These are phyloP conservation scores for Bombyx huttoni DNA, from an alignment of 2,888 invertebrate genomes.

Conservation along the genomic window DNA sequence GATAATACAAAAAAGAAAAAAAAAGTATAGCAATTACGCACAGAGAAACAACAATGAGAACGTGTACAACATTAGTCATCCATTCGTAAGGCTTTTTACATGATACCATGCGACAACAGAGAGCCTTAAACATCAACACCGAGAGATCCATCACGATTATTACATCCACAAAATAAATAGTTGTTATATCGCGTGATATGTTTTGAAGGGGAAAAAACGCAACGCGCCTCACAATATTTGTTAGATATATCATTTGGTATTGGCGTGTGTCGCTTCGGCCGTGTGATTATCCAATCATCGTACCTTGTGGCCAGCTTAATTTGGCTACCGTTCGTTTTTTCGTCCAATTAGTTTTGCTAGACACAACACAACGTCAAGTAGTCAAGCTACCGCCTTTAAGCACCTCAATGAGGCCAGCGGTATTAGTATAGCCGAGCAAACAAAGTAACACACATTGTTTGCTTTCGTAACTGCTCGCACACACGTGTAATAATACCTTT, in stretches of 20 bases:
- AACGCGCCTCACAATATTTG: slow-evolving; percentile 28
- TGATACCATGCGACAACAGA: slow-evolving; percentile 33
- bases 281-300: slow-evolving; percentile 24
- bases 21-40: slow-evolving; percentile 48
- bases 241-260: slow-evolving; percentile 31
- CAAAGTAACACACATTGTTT: slow-evolving; percentile 37
- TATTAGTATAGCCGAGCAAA: slow-evolving; percentile 46
- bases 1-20: slow-evolving; percentile 43
- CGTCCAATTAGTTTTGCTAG: slow-evolving; percentile 10
- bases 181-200: slow-evolving; percentile 25
- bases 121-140: slow-evolving; percentile 24
- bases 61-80: slow-evolving; percentile 47
- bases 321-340: slow-evolving; percentile 33
- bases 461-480: slow-evolving; percentile 35
- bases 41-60: slow-evolving; percentile 41
- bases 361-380: slow-evolving; percentile 13
- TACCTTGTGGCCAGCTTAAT: slow-evolving; percentile 21
- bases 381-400: slow-evolving; percentile 23
- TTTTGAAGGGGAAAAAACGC: slow-evolving; percentile 23
- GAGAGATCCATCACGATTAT: slow-evolving; percentile 25
- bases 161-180: slow-evolving; percentile 19
- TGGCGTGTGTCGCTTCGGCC: slow-evolving; percentile 22
- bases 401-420: slow-evolving; percentile 44
- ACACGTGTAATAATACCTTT: slow-evolving; percentile 26
- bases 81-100: slow-evolving; percentile 32